Evolutionary conservation across 2,797 vertebrate species (phyloP), one percentile per base, ranked within the genome.

Genomic region (Liparis tanakae): DNA sequence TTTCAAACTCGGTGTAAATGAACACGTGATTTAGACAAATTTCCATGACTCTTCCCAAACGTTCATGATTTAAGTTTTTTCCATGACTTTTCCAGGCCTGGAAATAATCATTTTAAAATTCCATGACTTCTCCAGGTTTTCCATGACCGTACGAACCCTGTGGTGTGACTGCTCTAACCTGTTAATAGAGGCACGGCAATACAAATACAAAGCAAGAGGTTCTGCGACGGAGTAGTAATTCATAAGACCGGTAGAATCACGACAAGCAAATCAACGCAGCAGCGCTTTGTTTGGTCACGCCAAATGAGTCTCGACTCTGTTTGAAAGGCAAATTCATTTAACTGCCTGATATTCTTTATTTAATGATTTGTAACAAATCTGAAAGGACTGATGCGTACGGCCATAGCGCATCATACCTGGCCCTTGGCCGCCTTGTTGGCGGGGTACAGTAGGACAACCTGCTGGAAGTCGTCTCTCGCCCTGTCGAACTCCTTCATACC

Each of bases 401-500:
- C 51, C 3, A 30, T 0, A 5, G 13, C 9, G 22, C 13, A 33
- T 46, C 62, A 1, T 87, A 94, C 93, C 80, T 99, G 97, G 66
- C 92, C 94, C 88, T 96, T 97, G 60, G 98, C 98, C 0, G 97
- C 98, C 79, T 97, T 98, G 92, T 99, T 99, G 81, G 91, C 91
- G 67, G 98, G 98, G 83, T 99, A 99, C 77, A 98, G 94, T 71
- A 97, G 95, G 82, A 95, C 72, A 70, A 99, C 96, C 51, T 88
- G 96, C 86, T 97, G 96, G 89, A 99, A 98, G 89, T 97, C 96
- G 15, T 91, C 95, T 76, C 93, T 93, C 15, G 98, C 98, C 68
- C 86, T 75, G 70, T 99, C 96, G 80, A 95, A 97, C 89, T 99
- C 98, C 77, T 98, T 99, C 94, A 97, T 95, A 9, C 93, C 93